Percentiles rank a stretch among this genome's conserved stretches.
Conservation (phyloP, 2,888 invertebrate genomes). For the Oscheius sp. region DNA sequence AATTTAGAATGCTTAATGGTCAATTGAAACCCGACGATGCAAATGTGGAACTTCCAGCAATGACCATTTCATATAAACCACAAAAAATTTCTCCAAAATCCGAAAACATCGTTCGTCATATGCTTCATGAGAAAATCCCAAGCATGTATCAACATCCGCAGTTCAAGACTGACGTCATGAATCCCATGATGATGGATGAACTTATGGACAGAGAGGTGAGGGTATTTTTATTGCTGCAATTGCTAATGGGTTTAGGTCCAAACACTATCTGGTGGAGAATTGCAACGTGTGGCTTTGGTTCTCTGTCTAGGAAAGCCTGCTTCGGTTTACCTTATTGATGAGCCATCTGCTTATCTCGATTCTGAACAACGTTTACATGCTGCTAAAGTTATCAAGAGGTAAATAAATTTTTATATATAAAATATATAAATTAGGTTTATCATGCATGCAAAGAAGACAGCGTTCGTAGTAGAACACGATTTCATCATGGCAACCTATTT, state of each 20-base stretch:
- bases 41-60: conserved; percentile 80
- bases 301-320: conserved; percentile 97
- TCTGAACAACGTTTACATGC: conserved; percentile 99
- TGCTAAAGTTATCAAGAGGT: conserved; percentile 97
- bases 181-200: conserved; percentile 75
- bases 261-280: conserved; percentile 97
- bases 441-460: conserved; percentile 98
- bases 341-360: conserved; percentile 98
- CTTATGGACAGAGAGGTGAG: conserved; percentile 65
- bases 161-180: conserved; percentile 98
- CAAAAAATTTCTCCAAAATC: conserved; percentile 99
- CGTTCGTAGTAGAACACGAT: conserved; percentile 99
- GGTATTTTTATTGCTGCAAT: background rate
- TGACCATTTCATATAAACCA: conserved; percentile 99
- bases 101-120: conserved; percentile 86
- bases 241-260: conserved; percentile 77
- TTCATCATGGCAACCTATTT: conserved; percentile 99
- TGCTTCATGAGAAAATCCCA: conserved; percentile 94
- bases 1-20: conserved; percentile 89
- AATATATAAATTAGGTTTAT: conserved; percentile 80
- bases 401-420: background rate
- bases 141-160: conserved; percentile 97
- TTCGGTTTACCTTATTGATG: conserved; percentile 97
- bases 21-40: conserved; percentile 86
- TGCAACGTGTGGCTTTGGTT: conserved; percentile 95